Evolutionary conservation across 1,140 invertebrate species (phyloP).

Genomic region (Aphidius gifuensis): DNA sequence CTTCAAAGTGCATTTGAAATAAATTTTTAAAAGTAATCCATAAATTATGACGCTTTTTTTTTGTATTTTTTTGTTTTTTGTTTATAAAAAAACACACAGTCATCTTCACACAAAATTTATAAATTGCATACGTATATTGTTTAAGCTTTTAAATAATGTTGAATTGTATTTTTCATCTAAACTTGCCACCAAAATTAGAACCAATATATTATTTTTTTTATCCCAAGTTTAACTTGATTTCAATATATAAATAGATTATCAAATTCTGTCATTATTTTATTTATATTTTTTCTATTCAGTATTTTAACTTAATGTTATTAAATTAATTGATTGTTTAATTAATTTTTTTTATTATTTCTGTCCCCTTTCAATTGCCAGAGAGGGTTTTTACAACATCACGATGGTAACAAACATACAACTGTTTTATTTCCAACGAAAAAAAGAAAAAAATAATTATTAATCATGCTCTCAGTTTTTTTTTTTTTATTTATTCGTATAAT

Average conservation of each 20-base stretch:
- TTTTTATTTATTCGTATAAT: constrained; percentile 30
- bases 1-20: no score
- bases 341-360: constrained; percentile 2
- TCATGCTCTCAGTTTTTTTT: constrained; percentile 26
- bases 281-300: constrained; percentile 22
- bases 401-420: no score
- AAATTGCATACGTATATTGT: constrained; percentile 35
- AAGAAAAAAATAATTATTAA: neutral
- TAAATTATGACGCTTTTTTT: neutral
- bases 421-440: no score
- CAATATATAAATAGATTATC: constrained; percentile 46
- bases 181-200: constrained; percentile 11
- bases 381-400: constrained; percentile 1
- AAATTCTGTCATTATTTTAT: constrained; percentile 19
- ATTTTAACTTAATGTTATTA: constrained; percentile 21
- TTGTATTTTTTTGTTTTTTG: constrained; percentile 5
- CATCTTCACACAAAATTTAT: constrained; percentile 41
- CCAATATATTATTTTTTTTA: neutral
- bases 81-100: constrained; percentile 48
- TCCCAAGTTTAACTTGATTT: constrained; percentile 1
- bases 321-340: constrained; percentile 21
- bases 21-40: no score
- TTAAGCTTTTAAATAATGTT: constrained; percentile 1
- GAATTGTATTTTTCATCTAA: neutral
- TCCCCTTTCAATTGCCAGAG: constrained; percentile 15